Percentiles rank a stretch among this genome's conserved stretches.
Conservation (phyloP, 2,888 invertebrate species). For the Notodonta ziczac region DNA sequence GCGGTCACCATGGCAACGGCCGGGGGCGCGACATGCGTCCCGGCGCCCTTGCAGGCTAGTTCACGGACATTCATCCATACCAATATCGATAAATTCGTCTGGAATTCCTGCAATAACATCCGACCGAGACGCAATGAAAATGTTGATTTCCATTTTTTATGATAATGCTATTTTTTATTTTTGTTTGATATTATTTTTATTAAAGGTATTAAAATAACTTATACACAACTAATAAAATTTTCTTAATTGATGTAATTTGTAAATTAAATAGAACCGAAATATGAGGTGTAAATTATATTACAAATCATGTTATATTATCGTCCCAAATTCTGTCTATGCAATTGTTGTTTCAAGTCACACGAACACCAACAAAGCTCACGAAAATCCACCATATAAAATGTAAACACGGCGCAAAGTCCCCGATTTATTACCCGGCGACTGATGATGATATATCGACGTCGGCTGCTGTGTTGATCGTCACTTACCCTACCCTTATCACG, state of each 20-base stretch:
- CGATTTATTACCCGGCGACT: conserved; percentile 78
- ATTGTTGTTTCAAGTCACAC: conserved; percentile 12
- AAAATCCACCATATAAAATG: conserved; percentile 60
- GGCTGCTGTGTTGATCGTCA: conserved; percentile 80
- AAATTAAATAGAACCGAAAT: too few species aligned
- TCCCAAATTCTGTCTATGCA: background rate
- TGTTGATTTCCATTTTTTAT: conserved; percentile 54
- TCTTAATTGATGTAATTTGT: too few species aligned
- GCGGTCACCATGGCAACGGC: conserved; percentile 67
- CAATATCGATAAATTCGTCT: conserved; percentile 74
- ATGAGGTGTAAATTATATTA: too few species aligned
- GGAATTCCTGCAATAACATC: conserved; percentile 74
- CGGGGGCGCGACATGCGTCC: conserved; percentile 38
- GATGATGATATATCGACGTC: conserved; percentile 84
- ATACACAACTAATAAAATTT: too few species aligned
- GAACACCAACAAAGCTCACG: conserved; percentile 38
- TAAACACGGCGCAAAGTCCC: conserved; percentile 69
- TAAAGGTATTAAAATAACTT: too few species aligned
- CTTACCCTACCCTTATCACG: conserved; percentile 82
- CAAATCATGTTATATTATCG: background rate
- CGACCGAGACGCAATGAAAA: conserved; percentile 70
- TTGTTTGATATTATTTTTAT: conserved; percentile 8
- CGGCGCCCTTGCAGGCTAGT: conserved; percentile 70
- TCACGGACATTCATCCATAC: conserved; percentile 80
- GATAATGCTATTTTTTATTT: conserved; percentile 39